Evolutionary conservation across 1,140 invertebrate species (phyloP), one percentile per base, ranked within the genome.

Genomic region (Scaptodrosophila lebanonensis): DNA sequence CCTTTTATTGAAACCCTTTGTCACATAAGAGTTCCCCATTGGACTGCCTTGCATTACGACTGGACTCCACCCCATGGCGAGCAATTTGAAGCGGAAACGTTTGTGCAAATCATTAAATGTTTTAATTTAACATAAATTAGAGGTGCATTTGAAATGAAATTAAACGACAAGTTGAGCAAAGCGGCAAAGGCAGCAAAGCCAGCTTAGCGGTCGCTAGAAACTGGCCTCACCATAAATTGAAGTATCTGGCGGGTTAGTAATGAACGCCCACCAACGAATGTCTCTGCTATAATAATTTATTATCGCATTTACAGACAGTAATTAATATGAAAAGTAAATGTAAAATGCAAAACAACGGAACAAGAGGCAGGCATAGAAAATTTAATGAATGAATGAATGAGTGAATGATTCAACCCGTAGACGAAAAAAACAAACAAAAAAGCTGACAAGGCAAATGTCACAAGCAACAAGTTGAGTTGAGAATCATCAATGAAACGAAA

Each of bases 251-350:
- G 33, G 7, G 54, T 36, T 50, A 72, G 73, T 72, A 73, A 50
- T 68, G 58, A 42, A 66, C 75, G 75, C 75, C 75, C 66, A 82
- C 75, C 57, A 45, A 50, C 56, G 52, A 68, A 64, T 60, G 66
- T 66, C 57, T 73, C 69, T 59, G 57, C 61, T 75, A 76, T 75
- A 82, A 83, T 82, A 82, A 82, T 82, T 82, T 82, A 82, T 82
- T 82, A 82, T 75, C 70, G 66, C 69, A 67, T 82, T 82, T 66
- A 62, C 66, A 61, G 56, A 27, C 39, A 53, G 75, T 76, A 79
- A 79, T 79, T 79, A 79, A 83, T 79, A 75, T 62, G 49, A 77
- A 76, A 66, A 72, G 62, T 52, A 66, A 71, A 52, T 56, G 62
- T 50, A 44, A 13, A 9, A 33, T n/a, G 3, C 33, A 50, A 53